These are phyloP conservation scores for Pterocles orientalis DNA, from an alignment of 2,113 vertebrate genomes.

Conservation along the genomic window DNA sequence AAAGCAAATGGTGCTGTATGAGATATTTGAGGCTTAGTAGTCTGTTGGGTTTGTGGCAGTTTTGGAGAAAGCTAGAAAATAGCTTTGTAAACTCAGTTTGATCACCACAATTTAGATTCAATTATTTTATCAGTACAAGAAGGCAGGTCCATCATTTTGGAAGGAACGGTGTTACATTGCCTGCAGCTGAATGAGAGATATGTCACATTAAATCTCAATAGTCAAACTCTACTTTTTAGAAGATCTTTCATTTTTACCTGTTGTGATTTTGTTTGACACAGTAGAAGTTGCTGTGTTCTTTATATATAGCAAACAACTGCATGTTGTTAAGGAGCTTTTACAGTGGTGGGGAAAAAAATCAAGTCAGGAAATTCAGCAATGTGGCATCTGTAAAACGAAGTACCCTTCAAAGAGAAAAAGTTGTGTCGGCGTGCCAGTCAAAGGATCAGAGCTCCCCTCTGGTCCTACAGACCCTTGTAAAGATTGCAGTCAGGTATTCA, in stretches of 20 bases:
- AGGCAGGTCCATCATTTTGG: background rate
- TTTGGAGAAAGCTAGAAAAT: background rate
- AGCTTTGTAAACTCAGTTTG: background rate
- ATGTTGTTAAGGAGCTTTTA: background rate
- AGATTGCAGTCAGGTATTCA: background rate
- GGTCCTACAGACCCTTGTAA: background rate
- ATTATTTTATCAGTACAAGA: background rate
- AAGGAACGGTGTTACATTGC: background rate
- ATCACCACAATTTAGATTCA: background rate
- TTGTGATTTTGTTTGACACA: background rate
- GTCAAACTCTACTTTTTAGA: background rate
- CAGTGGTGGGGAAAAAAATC: background rate
- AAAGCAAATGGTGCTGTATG: background rate
- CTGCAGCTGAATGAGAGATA: background rate
- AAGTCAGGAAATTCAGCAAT: background rate
- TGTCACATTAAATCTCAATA: background rate
- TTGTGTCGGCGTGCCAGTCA: background rate
- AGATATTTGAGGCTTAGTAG: background rate
- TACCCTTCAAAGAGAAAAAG: background rate
- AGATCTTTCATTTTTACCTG: background rate
- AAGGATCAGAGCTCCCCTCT: background rate
- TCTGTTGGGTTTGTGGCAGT: background rate
- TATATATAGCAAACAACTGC: background rate
- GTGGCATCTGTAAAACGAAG: background rate
- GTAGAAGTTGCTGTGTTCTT: background rate